Evolutionary conservation across 1,140 invertebrate genomes (phyloP).

Genomic region (Phortica variegata): DNA sequence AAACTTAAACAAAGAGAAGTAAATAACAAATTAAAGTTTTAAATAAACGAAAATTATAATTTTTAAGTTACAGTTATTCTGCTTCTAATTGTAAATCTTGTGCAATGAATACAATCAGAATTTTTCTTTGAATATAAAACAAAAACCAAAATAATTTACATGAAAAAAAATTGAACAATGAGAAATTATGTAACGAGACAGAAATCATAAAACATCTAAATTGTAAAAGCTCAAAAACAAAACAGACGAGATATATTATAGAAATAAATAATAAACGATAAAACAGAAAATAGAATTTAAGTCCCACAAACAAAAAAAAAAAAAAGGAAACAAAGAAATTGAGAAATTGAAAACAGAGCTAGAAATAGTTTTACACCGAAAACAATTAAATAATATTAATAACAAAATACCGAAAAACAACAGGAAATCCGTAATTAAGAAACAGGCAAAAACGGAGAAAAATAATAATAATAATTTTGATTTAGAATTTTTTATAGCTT

Average conservation of each 20-base stretch:
- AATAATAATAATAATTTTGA: too few species aligned
- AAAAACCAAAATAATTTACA: constrained; percentile 3
- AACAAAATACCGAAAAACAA: too few species aligned
- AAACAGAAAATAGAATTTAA: constrained; percentile 18
- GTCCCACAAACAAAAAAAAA: constrained; percentile 12
- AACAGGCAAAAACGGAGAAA: too few species aligned
- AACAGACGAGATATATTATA: constrained; percentile 17
- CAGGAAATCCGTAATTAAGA: too few species aligned
- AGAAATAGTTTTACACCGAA: too few species aligned
- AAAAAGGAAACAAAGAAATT: constrained; percentile 25
- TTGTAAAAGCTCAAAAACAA: constrained; percentile 21
- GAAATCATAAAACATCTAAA: constrained; percentile 11
- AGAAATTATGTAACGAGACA: constrained; percentile 3
- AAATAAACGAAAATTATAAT: constrained; percentile 24
- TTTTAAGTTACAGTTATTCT: constrained; percentile 57
- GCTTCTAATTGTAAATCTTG: constrained; percentile 58
- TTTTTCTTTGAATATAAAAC: constrained; percentile 53
- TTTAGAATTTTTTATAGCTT: too few species aligned
- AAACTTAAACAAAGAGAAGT: constrained; percentile 4
- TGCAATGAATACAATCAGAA: constrained; percentile 56
- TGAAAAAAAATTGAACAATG: constrained; percentile 9
- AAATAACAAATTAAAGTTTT: not conserved
- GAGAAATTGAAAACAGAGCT: too few species aligned
- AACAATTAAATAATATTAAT: too few species aligned
- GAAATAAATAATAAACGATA: constrained; percentile 17